phyloP scores from a whole-genome alignment of 2,113 vertebrate genomes.

The Varanus salvator region DNA sequence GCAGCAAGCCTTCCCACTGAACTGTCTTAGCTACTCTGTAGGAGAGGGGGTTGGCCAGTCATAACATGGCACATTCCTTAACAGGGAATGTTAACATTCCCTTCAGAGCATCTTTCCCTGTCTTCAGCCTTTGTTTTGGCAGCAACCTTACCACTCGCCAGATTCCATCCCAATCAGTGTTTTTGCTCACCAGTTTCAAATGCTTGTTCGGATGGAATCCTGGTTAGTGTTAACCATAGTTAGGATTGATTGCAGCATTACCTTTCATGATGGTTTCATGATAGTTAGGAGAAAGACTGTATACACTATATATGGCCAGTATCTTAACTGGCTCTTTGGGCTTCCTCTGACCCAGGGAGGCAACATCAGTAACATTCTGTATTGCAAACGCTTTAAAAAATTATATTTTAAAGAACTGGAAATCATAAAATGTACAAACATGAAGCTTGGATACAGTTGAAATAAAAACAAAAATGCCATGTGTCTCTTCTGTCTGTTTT shows the following conservation, averaged over 20 bases:
- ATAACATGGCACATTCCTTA: background rate
- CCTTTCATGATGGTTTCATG: too few relatives aligned
- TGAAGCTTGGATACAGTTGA: background rate
- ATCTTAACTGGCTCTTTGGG: too few relatives aligned
- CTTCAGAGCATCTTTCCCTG: background rate
- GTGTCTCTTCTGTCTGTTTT: background rate
- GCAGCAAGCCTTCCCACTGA: background rate
- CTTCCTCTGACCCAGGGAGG: background rate
- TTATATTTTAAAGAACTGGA: background rate
- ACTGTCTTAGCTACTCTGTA: background rate
- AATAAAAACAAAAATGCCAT: background rate
- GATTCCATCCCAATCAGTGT: background rate
- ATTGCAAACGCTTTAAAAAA: background rate
- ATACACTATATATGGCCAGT: too few relatives aligned
- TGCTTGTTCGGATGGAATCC: background rate
- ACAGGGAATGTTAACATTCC: too few relatives aligned
- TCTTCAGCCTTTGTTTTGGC: background rate
- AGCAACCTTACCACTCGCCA: background rate
- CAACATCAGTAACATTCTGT: background rate
- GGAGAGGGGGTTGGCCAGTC: too few relatives aligned
- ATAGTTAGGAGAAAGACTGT: background rate
- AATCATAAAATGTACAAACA: background rate
- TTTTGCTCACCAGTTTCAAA: background rate
- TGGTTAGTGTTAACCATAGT: background rate
- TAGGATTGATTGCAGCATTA: too few relatives aligned